Conservation (phyloP, 2,888 invertebrate species). For the Eulithis prunata region DNA sequence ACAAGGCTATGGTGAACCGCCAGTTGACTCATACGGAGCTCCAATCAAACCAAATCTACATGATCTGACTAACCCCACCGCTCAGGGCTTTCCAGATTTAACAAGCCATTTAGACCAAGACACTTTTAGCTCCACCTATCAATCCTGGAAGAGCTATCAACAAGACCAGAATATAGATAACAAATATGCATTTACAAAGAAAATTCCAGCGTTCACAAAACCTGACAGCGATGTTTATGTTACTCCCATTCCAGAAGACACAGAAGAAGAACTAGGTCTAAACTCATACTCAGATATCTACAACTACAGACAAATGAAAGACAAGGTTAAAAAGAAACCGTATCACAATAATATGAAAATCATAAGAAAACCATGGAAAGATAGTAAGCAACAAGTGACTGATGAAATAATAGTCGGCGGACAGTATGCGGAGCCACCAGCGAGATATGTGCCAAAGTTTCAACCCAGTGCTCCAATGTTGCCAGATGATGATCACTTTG, state of each 20-base stretch:
- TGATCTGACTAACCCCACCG: conserved; percentile 46
- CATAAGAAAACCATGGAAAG: conserved; percentile 54
- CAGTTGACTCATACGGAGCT: conserved; percentile 64
- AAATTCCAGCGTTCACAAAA: conserved; percentile 44
- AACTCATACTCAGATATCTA: conserved; percentile 51
- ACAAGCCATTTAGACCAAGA: conserved; percentile 40
- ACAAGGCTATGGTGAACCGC: conserved; percentile 57
- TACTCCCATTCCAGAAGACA: conserved; percentile 34
- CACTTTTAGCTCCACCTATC: conserved; percentile 45
- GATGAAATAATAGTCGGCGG: conserved; percentile 69
- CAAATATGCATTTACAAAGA: conserved; percentile 50
- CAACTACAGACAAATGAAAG: conserved; percentile 46
- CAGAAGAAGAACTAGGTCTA: conserved; percentile 46
- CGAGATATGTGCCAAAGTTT: conserved; percentile 58
- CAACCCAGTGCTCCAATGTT: conserved; percentile 52
- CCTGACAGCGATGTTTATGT: conserved; percentile 48
- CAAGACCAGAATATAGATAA: conserved; percentile 50
- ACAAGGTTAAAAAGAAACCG: conserved; percentile 47
- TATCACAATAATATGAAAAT: conserved; percentile 45
- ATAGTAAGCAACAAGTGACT: conserved; percentile 40
- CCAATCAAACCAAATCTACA: conserved; percentile 50
- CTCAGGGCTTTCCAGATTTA: conserved; percentile 43
- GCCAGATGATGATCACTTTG: conserved; percentile 50
- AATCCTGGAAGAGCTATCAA: conserved; percentile 49
- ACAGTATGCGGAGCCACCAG: conserved; percentile 76